Evolutionary conservation across 2,888 invertebrate genomes (phyloP).

Genomic region (Hedya salicella): DNA sequence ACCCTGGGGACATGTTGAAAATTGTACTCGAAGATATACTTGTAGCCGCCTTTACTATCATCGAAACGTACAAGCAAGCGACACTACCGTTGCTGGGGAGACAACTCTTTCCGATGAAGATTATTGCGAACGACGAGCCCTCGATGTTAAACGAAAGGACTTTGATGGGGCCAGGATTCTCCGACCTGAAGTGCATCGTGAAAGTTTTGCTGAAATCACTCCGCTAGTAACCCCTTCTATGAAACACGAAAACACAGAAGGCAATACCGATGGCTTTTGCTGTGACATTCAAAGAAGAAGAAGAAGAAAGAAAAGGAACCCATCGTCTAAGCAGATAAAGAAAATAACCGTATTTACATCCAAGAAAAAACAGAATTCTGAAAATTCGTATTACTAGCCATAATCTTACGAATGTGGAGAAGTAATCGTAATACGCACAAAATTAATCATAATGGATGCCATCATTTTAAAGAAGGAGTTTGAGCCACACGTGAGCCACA

Average conservation of each 20-base stretch:
- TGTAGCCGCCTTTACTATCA: constrained; percentile 74
- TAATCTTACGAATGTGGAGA: constrained; percentile 53
- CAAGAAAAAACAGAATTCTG: constrained; percentile 50
- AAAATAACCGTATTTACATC: constrained; percentile 29
- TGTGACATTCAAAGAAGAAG: constrained; percentile 48
- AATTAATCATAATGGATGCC: constrained; percentile 44
- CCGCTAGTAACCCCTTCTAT: constrained; percentile 11
- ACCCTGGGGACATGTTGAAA: constrained; percentile 75
- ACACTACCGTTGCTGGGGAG: constrained; percentile 16
- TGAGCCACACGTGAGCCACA: too few species aligned
- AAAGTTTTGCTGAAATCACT: not conserved
- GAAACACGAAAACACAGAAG: constrained; percentile 37
- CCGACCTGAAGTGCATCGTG: not conserved
- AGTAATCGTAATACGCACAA: constrained; percentile 41
- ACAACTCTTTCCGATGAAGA: constrained; percentile 63
- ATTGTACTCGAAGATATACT: constrained; percentile 76
- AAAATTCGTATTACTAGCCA: constrained; percentile 56
- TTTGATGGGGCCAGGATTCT: constrained; percentile 46
- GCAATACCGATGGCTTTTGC: constrained; percentile 50
- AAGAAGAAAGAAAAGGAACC: constrained; percentile 53
- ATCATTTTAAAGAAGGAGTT: constrained; percentile 47
- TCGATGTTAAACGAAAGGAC: constrained; percentile 63
- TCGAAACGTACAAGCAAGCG: constrained; percentile 55
- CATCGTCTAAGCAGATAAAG: constrained; percentile 34
- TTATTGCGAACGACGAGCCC: constrained; percentile 73